These are phyloP conservation scores for Drosophila buzzatii DNA, from an alignment of 2,888 invertebrate species.

Conservation along the genomic window DNA sequence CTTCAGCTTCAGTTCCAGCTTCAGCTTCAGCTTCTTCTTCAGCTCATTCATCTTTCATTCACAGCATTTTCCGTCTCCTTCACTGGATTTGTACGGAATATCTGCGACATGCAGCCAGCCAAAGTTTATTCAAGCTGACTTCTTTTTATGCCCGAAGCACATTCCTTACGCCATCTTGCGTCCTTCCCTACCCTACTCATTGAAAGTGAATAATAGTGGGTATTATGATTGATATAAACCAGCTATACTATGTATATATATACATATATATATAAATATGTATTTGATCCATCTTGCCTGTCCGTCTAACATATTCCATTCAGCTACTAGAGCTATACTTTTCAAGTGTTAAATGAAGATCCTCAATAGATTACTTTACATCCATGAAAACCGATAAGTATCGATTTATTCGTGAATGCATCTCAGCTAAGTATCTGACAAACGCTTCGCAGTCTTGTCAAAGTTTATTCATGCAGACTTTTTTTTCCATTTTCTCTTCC, in stretches of 20 bases:
- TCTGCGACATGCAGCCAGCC: slow-evolving; percentile 49
- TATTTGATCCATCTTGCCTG: background rate
- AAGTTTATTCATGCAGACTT: background rate
- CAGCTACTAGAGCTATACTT: background rate
- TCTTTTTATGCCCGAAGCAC: slow-evolving; percentile 26
- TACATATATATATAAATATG: background rate
- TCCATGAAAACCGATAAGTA: background rate
- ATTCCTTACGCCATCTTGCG: slow-evolving; percentile 1
- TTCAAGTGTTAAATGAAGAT: background rate
- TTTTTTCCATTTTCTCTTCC: background rate
- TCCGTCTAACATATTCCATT: background rate
- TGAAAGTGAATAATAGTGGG: background rate
- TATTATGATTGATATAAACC: slow-evolving; percentile 2
- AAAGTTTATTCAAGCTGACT: slow-evolving; percentile 54
- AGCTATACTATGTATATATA: background rate
- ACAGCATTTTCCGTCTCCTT: slow-evolving; percentile 18
- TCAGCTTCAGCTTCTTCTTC: slow-evolving; percentile 12
- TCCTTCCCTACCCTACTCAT: background rate
- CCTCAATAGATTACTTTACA: background rate
- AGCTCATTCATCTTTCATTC: slow-evolving; percentile 42
- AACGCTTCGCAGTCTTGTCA: background rate
- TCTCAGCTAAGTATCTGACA: slow-evolving; percentile 34
- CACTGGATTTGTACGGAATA: slow-evolving; percentile 45
- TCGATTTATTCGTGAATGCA: slow-evolving; percentile 18
- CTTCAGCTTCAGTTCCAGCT: slow-evolving; percentile 6